Conservation (phyloP, 2,888 invertebrate species). For the Ectropis crepuscularia region DNA sequence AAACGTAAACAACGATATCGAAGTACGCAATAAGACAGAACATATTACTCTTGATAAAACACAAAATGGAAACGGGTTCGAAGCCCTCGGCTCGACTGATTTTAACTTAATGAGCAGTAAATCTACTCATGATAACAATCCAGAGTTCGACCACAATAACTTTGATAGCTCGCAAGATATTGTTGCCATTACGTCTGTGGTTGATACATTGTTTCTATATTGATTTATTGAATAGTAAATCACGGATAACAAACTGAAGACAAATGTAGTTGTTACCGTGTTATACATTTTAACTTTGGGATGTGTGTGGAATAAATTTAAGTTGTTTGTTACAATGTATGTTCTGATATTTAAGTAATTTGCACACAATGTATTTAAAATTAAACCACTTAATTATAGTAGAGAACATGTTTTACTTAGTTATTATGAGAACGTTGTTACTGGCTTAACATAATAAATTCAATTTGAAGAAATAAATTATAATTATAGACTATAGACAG, state of each 20-base stretch:
- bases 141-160: constrained; percentile 32
- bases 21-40: constrained; percentile 32
- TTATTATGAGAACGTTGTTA: too few relatives aligned
- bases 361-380: constrained; percentile 1
- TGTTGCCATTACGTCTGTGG: constrained; percentile 11
- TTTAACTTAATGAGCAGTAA: constrained; percentile 47
- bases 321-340: constrained; percentile 5
- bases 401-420: too few relatives aligned
- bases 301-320: background rate
- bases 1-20: background rate
- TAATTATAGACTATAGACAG: too few relatives aligned
- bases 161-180: constrained; percentile 5
- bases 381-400: too few relatives aligned
- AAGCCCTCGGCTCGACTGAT: constrained; percentile 47
- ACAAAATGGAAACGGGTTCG: constrained; percentile 56
- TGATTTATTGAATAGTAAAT: background rate
- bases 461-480: too few relatives aligned
- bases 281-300: constrained; percentile 5
- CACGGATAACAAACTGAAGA: background rate
- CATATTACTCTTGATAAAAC: constrained; percentile 50
- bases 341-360: constrained; percentile 1
- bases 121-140: constrained; percentile 45
- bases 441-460: too few relatives aligned
- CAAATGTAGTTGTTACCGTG: constrained; percentile 1
- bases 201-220: constrained; percentile 14